Percentiles rank a stretch among this genome's conserved stretches.
Evolutionary conservation across 2,797 vertebrate genomes (phyloP).

Genomic region (Sebastes baramenuke): DNA sequence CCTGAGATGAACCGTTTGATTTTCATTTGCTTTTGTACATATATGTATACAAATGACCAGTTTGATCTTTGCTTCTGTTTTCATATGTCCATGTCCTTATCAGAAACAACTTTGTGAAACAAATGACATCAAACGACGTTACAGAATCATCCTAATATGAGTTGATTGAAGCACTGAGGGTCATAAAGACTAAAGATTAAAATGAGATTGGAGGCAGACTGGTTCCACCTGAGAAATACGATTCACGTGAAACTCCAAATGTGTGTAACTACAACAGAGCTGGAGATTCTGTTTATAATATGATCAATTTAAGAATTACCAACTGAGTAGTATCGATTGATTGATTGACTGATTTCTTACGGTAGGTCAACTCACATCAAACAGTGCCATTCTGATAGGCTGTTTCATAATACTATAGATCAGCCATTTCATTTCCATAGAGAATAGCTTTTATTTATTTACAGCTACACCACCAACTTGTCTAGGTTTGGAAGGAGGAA

Average conservation of each 20-base stretch:
- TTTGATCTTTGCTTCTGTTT: constrained; percentile 31
- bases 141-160: constrained; percentile 12
- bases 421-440: neutral
- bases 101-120: constrained; percentile 26
- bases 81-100: constrained; percentile 10
- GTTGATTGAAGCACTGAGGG: neutral
- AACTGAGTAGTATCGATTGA: neutral
- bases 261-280: neutral
- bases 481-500: neutral
- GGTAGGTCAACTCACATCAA: neutral
- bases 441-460: neutral
- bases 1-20: constrained; percentile 68
- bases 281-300: neutral
- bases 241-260: neutral
- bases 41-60: constrained; percentile 36
- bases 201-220: constrained; percentile 6
- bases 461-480: neutral
- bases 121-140: constrained; percentile 5
- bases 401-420: neutral
- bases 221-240: neutral
- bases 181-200: constrained; percentile 20
- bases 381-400: neutral
- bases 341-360: neutral
- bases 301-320: neutral
- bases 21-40: constrained; percentile 40